Base-by-base conservation (phyloP, 1,140 invertebrate genomes). In the Brachionus koreanus region DNA sequence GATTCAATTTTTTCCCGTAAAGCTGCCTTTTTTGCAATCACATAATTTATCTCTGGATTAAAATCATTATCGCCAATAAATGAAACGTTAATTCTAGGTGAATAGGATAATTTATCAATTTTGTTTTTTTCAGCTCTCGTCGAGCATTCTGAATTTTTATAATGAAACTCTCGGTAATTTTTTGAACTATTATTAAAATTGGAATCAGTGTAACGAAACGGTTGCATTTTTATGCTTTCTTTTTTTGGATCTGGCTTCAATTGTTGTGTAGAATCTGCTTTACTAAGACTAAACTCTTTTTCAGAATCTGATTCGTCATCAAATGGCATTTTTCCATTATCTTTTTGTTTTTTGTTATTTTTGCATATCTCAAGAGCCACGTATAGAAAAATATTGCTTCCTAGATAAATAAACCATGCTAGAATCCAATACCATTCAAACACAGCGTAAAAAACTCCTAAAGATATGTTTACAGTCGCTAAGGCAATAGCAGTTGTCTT, bases 381-480 rank as follows among this genome's bases (percentile, higher is more conserved):
- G 65, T 83, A 79, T 0, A 84, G 43, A 10, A 84, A 12, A 35
- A 84, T 25, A 1, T 83, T 33, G 19, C 83, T 43, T 12, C 83
- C 65, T 0, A 85, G 49, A 81, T 83, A 84, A 46, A 49, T 57
- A 67, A 84, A 84, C 84, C 84, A 85, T 9, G 83, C 13, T 13
- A 81, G 37, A 79, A 84, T 83, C 42, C 83, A 79, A 35, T 84
- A 43, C 35, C 39, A 42, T 10, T 83, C 42, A 2, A 83, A 39
- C 10, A 83, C 82, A 9, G 84, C 84, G 25, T 84, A 35, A 43
- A 84, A 84, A 5, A 84, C 82, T 7, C 85, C 85, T 16, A 85
- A 79, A 9, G 83, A 83, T 33, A 85, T 84, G 52, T 84, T 85
- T 1, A 83, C 72, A 10, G 83, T 52, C 5, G 83, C 85, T 12